Evolutionary conservation across 2,797 vertebrate species (phyloP).

Genomic region (Enteromius fasciolatus): DNA sequence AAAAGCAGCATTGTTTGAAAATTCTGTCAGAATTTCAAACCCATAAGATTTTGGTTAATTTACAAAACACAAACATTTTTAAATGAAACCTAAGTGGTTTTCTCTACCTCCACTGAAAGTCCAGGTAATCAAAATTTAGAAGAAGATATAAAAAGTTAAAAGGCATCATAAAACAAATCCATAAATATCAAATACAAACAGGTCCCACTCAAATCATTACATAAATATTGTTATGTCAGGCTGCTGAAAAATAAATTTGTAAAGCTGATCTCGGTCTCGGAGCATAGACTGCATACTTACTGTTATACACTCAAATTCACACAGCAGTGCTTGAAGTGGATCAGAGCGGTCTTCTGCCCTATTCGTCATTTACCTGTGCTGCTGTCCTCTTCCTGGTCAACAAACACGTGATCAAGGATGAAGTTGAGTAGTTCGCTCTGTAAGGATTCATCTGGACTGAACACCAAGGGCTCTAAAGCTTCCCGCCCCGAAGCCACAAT

Average conservation of each 20-base stretch:
- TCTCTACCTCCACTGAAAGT: too few relatives aligned
- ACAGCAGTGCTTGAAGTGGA: background rate
- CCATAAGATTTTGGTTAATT: background rate
- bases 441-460: conserved; percentile 88
- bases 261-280: too few relatives aligned
- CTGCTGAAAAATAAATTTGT: background rate
- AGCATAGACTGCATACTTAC: background rate
- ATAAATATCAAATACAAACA: background rate
- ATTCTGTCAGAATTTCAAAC: background rate
- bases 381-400: conserved; percentile 93
- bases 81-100: background rate
- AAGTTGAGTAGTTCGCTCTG: conserved; percentile 94
- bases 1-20: background rate
- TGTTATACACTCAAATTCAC: background rate
- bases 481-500: conserved; percentile 92
- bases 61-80: background rate
- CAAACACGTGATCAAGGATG: conserved; percentile 94
- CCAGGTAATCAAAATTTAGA: background rate
- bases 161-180: background rate
- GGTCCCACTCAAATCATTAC: background rate
- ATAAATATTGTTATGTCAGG: background rate
- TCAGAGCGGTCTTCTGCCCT: background rate
- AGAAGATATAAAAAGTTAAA: background rate
- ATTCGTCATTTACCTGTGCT: conserved; percentile 80
- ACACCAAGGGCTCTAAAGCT: conserved; percentile 89